Base-by-base conservation (phyloP, 2,888 invertebrate species). In the Tuberolachnus salignus region DNA sequence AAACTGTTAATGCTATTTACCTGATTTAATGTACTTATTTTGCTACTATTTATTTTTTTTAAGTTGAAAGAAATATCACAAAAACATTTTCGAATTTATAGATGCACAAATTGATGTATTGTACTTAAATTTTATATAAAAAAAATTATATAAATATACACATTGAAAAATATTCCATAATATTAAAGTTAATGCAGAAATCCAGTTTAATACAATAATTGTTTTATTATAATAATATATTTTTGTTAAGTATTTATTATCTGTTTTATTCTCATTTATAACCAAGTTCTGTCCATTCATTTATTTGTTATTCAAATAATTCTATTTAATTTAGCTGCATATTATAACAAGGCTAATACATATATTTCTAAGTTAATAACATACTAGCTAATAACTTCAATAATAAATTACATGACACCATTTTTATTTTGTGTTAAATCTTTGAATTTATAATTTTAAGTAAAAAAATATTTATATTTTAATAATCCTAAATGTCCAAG, bases 261-360 rank as follows among this genome's bases (percentile, higher is more conserved):
- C 55, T 55, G 11, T 70, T 44, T 42, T 13, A 63, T 42, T 42
- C 14, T 59, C 57, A 66, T 11, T 66, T 46, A 42, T 64, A 46
- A 46, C 26, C n/a, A 1, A 8, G 16, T 16, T 26, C n/a, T 66
- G n/a, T 66, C 49, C 49, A n/a, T 51, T 11, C 49, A 13, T 26
- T 64, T 64, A 59, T 26, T 59, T 59, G 6, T 14, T 26, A 26
- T 53, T 53, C 19, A 19, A 53, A 34, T 34, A 3, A 34, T 34
- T 34, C 6, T 6, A 4, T 34, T 6, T 34, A 34, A 4, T 34
- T 34, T 34, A 34, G 34, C 34, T 34, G 6, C 34, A 6, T 34
- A n/a, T n/a, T n/a, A 34, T 34, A 34, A 34, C 34, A 34, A 4
- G 34, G 3, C 34, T 34, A 34, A 34, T 34, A 34, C 3, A 34